Conservation (phyloP, 2,113 vertebrate species). For the Brachyistius frenatus region DNA sequence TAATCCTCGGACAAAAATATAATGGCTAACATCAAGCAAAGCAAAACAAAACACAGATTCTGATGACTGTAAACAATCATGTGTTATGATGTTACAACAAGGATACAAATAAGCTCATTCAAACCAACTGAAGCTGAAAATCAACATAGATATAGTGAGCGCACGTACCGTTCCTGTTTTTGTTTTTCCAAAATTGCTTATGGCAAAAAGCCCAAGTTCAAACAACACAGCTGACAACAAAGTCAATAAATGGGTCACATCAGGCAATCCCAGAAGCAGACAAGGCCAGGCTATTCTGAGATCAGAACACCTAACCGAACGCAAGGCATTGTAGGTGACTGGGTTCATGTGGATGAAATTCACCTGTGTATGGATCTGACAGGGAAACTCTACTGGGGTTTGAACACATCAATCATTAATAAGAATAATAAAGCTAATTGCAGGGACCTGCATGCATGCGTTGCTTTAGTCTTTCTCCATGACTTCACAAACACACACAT, state of each 20-base stretch:
- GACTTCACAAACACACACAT: slow-evolving; percentile 42
- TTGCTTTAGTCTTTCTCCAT: slow-evolving; percentile 30
- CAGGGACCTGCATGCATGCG: slow-evolving; percentile 29
- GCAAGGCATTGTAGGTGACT: slow-evolving; percentile 58
- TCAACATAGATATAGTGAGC: not conserved
- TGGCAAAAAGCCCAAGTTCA: slow-evolving; percentile 52
- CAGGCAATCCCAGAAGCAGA: slow-evolving; percentile 39
- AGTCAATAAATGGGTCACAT: slow-evolving; percentile 66
- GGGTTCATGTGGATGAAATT: slow-evolving; percentile 62
- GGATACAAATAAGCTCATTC: not conserved
- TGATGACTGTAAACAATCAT: not conserved
- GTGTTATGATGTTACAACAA: not conserved
- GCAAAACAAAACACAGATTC: slow-evolving; percentile 10
- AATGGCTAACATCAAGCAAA: slow-evolving; percentile 13
- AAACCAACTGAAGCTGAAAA: slow-evolving; percentile 9
- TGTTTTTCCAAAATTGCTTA: not conserved
- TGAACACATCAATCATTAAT: slow-evolving; percentile 70
- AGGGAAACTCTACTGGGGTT: slow-evolving; percentile 57
- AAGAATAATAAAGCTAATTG: slow-evolving; percentile 29
- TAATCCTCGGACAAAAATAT: slow-evolving; percentile 46
- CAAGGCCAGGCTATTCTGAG: slow-evolving; percentile 54
- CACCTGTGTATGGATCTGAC: slow-evolving; percentile 55
- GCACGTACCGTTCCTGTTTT: too few relatives aligned
- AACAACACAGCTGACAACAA: slow-evolving; percentile 48
- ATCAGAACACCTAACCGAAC: slow-evolving; percentile 49